These are phyloP conservation scores for Poeciliopsis gracilis DNA, from an alignment of 2,797 vertebrate species.

Conservation along the genomic window DNA sequence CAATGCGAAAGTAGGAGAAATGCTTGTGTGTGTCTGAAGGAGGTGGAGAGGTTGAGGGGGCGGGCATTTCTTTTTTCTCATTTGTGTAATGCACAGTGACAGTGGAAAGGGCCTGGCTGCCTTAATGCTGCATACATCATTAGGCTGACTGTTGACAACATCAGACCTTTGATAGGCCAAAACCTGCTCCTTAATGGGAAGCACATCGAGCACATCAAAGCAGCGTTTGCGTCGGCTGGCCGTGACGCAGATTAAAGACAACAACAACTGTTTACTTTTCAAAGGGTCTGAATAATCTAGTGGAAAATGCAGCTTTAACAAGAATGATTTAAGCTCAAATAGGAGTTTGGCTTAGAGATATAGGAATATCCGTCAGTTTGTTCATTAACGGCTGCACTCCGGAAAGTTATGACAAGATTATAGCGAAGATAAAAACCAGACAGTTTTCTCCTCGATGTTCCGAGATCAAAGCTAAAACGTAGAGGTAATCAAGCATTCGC, in stretches of 20 bases:
- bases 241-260: conserved; percentile 58
- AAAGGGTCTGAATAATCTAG: conserved; percentile 7
- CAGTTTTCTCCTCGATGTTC: background rate
- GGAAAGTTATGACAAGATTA: background rate
- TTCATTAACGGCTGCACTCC: background rate
- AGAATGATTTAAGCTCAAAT: background rate
- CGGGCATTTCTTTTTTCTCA: conserved; percentile 82
- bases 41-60: conserved; percentile 37
- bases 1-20: conserved; percentile 40
- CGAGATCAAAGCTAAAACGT: background rate
- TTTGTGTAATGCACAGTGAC: conserved; percentile 88
- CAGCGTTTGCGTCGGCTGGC: conserved; percentile 70
- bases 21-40: conserved; percentile 44
- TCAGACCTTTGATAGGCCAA: conserved; percentile 53
- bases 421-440: background rate
- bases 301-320: background rate
- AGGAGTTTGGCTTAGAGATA: background rate
- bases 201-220: conserved; percentile 67
- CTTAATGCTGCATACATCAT: conserved; percentile 89
- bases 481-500: background rate
- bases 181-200: conserved; percentile 70
- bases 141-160: conserved; percentile 76
- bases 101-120: conserved; percentile 76
- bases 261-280: conserved; percentile 13
- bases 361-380: background rate